These are phyloP conservation scores for Periplaneta americana DNA, from an alignment of 1,140 invertebrate genomes.

Conservation along the genomic window DNA sequence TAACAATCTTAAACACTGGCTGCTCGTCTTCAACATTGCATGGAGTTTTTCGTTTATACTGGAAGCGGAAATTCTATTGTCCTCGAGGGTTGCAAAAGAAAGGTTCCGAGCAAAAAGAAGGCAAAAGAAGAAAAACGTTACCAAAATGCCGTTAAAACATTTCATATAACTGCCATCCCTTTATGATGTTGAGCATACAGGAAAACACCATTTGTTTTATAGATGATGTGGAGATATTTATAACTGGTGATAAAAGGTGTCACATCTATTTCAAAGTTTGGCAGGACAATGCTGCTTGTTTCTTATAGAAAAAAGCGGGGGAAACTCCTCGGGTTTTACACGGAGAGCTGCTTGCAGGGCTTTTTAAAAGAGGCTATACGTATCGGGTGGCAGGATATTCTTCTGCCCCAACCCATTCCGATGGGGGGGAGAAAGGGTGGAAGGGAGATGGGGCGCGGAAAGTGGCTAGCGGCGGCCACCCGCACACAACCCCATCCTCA, in stretches of 20 bases:
- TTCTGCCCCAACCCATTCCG: not conserved
- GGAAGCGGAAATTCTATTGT: not conserved
- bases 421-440: not conserved
- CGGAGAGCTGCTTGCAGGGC: constrained; percentile 7
- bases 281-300: constrained; percentile 22
- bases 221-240: constrained; percentile 30
- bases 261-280: constrained; percentile 31
- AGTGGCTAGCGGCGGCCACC: not conserved
- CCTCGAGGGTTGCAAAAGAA: not conserved
- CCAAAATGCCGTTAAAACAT: constrained; percentile 17
- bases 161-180: constrained; percentile 28
- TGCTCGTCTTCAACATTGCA: not conserved
- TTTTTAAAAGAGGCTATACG: not conserved
- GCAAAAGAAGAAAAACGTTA: constrained; percentile 6
- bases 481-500: not conserved
- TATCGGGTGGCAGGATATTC: not conserved
- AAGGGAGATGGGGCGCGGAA: not conserved
- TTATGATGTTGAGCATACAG: constrained; percentile 28
- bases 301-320: constrained; percentile 4
- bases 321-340: constrained; percentile 12
- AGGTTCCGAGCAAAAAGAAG: not conserved
- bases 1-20: not conserved
- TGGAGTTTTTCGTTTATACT: not conserved
- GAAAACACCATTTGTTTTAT: constrained; percentile 33
- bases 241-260: constrained; percentile 30